Conservation (phyloP, 1,140 invertebrate genomes). For the Prorops nasuta region DNA sequence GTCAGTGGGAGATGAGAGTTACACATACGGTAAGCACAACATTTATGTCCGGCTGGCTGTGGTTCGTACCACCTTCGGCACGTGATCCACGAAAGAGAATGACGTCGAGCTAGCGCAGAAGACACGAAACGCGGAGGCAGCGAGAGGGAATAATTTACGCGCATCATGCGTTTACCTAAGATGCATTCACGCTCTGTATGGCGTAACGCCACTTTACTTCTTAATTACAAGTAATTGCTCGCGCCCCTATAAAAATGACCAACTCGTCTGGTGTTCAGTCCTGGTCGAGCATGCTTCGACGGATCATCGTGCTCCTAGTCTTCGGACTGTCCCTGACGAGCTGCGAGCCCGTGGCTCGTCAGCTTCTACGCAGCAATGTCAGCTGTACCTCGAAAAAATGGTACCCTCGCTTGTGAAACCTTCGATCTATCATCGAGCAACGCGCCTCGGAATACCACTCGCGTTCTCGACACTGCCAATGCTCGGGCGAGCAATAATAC, state of each 20-base stretch:
- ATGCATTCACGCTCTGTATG: slow-evolving; percentile 56
- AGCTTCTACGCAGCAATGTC: too few relatives aligned
- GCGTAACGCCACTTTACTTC: slow-evolving; percentile 32
- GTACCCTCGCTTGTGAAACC: background rate
- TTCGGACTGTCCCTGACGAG: slow-evolving; percentile 24
- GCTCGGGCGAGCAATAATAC: too few relatives aligned
- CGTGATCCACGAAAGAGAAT: too few relatives aligned
- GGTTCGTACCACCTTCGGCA: too few relatives aligned
- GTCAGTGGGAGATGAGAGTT: too few relatives aligned
- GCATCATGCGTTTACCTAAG: slow-evolving; percentile 39
- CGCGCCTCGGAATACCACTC: too few relatives aligned
- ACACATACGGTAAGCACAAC: too few relatives aligned
- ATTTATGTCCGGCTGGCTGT: too few relatives aligned
- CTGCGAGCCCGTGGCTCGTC: too few relatives aligned
- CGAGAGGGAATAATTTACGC: slow-evolving; percentile 23
- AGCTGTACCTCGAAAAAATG: background rate
- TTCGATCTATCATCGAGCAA: slow-evolving; percentile 3
- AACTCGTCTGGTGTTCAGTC: slow-evolving; percentile 33
- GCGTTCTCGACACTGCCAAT: too few relatives aligned
- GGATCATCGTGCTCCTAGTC: slow-evolving; percentile 28
- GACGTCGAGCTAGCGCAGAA: too few relatives aligned
- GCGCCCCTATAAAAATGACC: slow-evolving; percentile 46
- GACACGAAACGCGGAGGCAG: background rate
- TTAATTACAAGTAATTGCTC: slow-evolving; percentile 36
- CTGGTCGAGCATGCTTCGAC: slow-evolving; percentile 47